Conservation (phyloP, 2,888 invertebrate species). For the Pollenia amentaria region DNA sequence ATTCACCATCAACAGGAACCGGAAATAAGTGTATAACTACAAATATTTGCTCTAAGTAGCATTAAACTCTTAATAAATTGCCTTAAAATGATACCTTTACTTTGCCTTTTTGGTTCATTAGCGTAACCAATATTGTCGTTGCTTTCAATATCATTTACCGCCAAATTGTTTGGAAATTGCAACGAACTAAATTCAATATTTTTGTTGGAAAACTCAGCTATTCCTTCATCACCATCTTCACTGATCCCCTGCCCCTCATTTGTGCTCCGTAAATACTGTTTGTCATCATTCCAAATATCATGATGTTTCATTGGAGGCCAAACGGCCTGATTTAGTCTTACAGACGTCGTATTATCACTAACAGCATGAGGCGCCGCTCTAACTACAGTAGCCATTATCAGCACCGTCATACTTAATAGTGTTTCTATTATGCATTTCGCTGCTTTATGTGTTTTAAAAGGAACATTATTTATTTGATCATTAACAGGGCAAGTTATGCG, state of each 20-base stretch:
- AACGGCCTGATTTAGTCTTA: constrained; percentile 70
- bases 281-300: constrained; percentile 82
- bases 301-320: constrained; percentile 83
- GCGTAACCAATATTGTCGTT: background rate
- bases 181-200: constrained; percentile 18
- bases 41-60: background rate
- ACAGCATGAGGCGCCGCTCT: constrained; percentile 65
- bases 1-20: constrained; percentile 92
- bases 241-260: constrained; percentile 42
- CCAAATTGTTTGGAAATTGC: constrained; percentile 15
- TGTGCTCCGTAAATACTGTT: constrained; percentile 33
- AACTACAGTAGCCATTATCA: constrained; percentile 46
- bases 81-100: constrained; percentile 38
- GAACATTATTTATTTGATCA: constrained; percentile 28
- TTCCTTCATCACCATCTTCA: constrained; percentile 19
- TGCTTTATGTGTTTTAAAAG: constrained; percentile 9
- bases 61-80: background rate
- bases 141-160: constrained; percentile 35
- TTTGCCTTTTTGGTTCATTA: constrained; percentile 33
- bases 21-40: constrained; percentile 93
- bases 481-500: background rate
- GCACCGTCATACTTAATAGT: constrained; percentile 25
- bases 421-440: constrained; percentile 19
- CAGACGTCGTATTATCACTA: constrained; percentile 52
- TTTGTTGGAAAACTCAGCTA: constrained; percentile 13